Evolutionary conservation across 2,888 invertebrate species (phyloP).

Genomic region (Elaeidobius kamerunicus): DNA sequence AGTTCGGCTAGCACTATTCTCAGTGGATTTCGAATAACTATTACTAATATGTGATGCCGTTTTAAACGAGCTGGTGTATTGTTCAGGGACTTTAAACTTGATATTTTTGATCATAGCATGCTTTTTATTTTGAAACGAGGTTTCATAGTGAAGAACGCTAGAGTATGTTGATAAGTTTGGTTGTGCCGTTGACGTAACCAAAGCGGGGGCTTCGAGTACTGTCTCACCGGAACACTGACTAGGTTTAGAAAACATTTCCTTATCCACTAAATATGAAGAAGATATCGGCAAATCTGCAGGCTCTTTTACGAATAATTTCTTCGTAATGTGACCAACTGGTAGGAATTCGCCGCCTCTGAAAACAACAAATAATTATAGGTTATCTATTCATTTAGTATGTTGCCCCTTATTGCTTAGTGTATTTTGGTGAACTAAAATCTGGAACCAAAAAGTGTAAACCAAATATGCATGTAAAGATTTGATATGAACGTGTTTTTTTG

Average conservation of each 20-base stretch:
- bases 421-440: too few species aligned
- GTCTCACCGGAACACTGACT: conserved; percentile 1
- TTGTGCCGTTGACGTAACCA: not conserved
- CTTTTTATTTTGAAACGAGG: conserved; percentile 45
- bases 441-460: too few species aligned
- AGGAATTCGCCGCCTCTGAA: conserved; percentile 43
- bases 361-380: too few species aligned
- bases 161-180: conserved; percentile 40
- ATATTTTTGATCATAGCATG: conserved; percentile 49
- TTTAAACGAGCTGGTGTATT: conserved; percentile 43
- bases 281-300: conserved; percentile 45
- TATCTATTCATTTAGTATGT: too few species aligned
- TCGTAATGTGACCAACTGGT: conserved; percentile 39
- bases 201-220: conserved; percentile 15
- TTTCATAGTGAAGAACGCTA: conserved; percentile 44
- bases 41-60: conserved; percentile 16
- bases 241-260: conserved; percentile 22
- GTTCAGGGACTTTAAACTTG: conserved; percentile 49
- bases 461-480: too few species aligned
- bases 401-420: too few species aligned
- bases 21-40: too few species aligned
- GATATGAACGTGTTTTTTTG: too few species aligned
- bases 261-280: not conserved
- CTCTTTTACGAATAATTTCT: conserved; percentile 42
- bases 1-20: not conserved